Evolutionary conservation across 2,888 invertebrate species (phyloP).

Genomic region (Pyrgus malvae): DNA sequence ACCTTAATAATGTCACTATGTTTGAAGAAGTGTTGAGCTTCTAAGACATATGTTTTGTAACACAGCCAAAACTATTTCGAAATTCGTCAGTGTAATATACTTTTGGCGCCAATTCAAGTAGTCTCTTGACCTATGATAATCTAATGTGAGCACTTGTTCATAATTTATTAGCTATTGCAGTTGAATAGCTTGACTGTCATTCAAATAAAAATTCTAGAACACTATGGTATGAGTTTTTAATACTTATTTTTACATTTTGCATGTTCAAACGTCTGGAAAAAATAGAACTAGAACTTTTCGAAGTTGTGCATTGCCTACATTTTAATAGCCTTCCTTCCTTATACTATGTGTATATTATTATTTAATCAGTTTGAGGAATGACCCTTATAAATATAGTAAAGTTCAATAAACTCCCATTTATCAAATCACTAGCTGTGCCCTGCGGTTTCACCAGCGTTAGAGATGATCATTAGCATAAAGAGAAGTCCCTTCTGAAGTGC

Average conservation of each 20-base stretch:
- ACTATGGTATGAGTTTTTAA: constrained; percentile 18
- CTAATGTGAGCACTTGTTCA: constrained; percentile 9
- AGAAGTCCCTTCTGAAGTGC: no score
- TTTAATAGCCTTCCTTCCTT: no score
- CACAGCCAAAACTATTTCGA: constrained; percentile 70
- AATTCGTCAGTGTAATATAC: constrained; percentile 48
- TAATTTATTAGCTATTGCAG: constrained; percentile 12
- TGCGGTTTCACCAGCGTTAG: no score
- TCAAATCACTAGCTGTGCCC: no score
- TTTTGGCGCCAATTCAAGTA: constrained; percentile 72
- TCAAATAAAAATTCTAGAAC: constrained; percentile 9
- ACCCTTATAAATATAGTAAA: no score
- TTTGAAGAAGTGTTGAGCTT: constrained; percentile 2
- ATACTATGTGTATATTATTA: no score
- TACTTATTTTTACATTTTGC: background rate
- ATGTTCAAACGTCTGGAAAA: no score
- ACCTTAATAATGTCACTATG: background rate
- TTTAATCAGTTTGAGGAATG: no score
- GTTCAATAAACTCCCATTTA: no score
- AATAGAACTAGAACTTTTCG: no score
- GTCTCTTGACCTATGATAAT: constrained; percentile 54
- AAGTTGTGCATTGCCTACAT: no score
- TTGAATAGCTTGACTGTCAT: constrained; percentile 4
- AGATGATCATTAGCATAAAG: no score
- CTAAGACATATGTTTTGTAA: constrained; percentile 47